Base-by-base conservation (phyloP, 2,888 invertebrate genomes). In the Ashinkailepas kermadecensis region DNA sequence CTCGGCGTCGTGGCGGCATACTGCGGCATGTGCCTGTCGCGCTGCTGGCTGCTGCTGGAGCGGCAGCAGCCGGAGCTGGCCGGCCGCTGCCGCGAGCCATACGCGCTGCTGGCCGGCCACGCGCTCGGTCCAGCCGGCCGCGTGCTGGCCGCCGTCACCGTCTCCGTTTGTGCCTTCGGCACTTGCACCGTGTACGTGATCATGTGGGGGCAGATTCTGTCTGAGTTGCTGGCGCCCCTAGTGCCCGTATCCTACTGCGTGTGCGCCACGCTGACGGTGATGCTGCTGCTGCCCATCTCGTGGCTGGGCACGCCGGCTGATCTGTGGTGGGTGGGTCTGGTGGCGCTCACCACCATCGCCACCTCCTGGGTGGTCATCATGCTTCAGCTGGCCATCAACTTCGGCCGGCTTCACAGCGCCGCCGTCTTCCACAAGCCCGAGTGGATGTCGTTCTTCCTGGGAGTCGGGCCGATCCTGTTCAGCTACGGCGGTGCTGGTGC, bases 401-500 rank as follows among this genome's bases (percentile, higher is more conserved):
- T 74, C 11, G 54, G 18, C 54, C 10, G 56, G 18, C 74, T 74
- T 11, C 21, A 56, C 74, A 18, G 56, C 21, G 23, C 18, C 9
- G 74, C 74, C 18, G 21, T 21, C 9, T 90, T 90, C 82, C 88
- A 88, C 18, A 86, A 89, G 18, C 91, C 91, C 85, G 89, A 89
- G 0, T 91, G 92, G 86, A 88, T 89, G 82, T 91, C 91, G 83
- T 92, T 93, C 87, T 92, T 92, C 86, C 86, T 92, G 58, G 90
- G 92, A 0, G 91, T 92, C 85, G 93, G 93, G 12, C 91, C 91
- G 13, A 90, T 93, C 82, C 88, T 92, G 86, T 93, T 93, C 86
- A 90, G 92, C 0, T 93, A 92, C 85, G 92, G 93, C 10, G 93
- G 93, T 4, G 92, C 92, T 10, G 91, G 92, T 0, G 91, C 92